A percentile compares a stretch with the other conserved stretches of the same genome.
Evolutionary conservation across 1,140 invertebrate genomes (phyloP).

Genomic region (Leptinotarsa defecta): DNA sequence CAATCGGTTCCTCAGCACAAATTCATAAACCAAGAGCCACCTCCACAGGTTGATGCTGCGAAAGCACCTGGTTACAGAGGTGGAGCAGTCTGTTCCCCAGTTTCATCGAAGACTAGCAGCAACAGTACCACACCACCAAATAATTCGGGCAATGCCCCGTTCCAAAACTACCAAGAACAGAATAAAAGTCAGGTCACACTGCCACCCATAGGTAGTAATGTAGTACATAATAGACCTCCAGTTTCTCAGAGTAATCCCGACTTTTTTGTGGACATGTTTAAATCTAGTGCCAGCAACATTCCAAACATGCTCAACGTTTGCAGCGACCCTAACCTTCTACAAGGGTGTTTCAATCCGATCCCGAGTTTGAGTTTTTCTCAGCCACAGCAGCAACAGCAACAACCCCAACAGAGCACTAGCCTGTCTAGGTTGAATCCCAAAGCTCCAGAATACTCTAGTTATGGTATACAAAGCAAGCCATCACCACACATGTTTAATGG

Average conservation of each 20-base stretch:
- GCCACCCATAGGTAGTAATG: conserved; percentile 50
- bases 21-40: conserved; percentile 64
- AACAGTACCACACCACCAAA: conserved; percentile 60
- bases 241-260: conserved; percentile 38
- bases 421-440: conserved; percentile 84
- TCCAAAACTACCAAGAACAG: conserved; percentile 42
- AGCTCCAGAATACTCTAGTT: conserved; percentile 80
- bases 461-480: conserved; percentile 56
- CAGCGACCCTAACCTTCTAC: conserved; percentile 50
- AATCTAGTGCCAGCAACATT: conserved; percentile 44
- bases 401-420: conserved; percentile 54
- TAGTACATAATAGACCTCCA: conserved; percentile 46
- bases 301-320: conserved; percentile 58
- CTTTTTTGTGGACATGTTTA: conserved; percentile 48
- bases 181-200: conserved; percentile 46
- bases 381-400: conserved; percentile 53
- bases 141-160: conserved; percentile 35
- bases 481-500: conserved; percentile 44
- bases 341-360: conserved; percentile 49
- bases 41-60: conserved; percentile 72
- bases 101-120: conserved; percentile 65
- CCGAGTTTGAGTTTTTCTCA: conserved; percentile 58
- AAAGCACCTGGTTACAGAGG: conserved; percentile 82
- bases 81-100: conserved; percentile 71
- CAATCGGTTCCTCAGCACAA: conserved; percentile 52